Base-by-base conservation (phyloP, 2,797 vertebrate genomes). In the Ibycter americanus region DNA sequence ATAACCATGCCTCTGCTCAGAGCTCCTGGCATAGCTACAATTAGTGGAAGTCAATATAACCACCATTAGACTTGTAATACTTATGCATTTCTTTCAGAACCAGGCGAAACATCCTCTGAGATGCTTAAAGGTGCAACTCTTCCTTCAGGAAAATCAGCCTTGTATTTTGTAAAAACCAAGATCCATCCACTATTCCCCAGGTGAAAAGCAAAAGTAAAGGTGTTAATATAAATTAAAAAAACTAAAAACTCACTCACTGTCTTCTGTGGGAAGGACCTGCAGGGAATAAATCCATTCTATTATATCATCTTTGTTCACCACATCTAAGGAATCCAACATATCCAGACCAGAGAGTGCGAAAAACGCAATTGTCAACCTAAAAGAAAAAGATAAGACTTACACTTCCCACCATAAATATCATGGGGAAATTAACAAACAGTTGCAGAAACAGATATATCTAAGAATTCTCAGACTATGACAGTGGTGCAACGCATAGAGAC, bases 221-320 rank as follows among this genome's bases (percentile, higher is more conserved):
- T n/a, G 34, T 91, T 91, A 97, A 83, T 88, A 85, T 80, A 36
- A 95, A 93, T 89, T 59, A 97, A 97, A 97, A 97, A 97, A 93
- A 95, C 87, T 97, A 98, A 97, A 97, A 98, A 97, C 96, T 98
- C 94, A 99, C 99, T 99, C 98, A 99, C 99, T 98, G 95, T 99
- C 99, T 97, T 99, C 99, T 96, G 99, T 98, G 96, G 99, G 99
- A 96, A 99, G 98, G 95, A 99, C 99, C 96, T 99, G 99, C 42
- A 99, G 98, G 31, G 99, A 99, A 97, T 99, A 99, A 97, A 99
- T 99, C 99, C 99, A 99, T 97, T 99, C 99, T 96, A 99, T 99
- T 97, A 99, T 98, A 65, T 98, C 93, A 59, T 98, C 98, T 96
- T 98, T 99, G 96, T 99, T 99, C 83, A 99, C 98, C 88, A 99